Percentiles rank a stretch among this genome's conserved stretches.
Evolutionary conservation across 2,113 vertebrate genomes (phyloP).

Genomic region (Brachyhypopomus gauderio): DNA sequence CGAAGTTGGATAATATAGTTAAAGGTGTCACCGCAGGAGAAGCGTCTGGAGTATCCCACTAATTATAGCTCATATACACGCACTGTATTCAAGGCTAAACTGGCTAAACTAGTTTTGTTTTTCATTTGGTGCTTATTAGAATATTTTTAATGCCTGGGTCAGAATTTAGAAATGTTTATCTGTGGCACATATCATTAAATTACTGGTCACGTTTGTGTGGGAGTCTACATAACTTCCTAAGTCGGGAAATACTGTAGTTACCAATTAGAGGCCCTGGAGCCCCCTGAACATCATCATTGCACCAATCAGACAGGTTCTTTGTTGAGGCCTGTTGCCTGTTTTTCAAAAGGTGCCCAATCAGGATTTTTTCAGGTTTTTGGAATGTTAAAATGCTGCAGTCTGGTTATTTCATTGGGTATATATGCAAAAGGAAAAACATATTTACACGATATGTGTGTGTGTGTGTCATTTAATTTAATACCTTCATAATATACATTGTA

Average conservation of each 20-base stretch:
- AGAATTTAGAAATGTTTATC: constrained; percentile 13
- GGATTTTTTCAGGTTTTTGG: background rate
- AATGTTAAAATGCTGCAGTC: background rate
- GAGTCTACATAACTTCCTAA: constrained; percentile 16
- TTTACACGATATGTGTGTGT: no score
- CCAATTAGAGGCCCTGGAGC: constrained; percentile 13
- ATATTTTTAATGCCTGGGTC: constrained; percentile 26
- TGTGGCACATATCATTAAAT: constrained; percentile 8
- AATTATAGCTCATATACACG: constrained; percentile 14
- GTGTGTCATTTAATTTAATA: no score
- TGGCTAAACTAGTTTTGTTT: background rate
- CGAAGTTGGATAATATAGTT: constrained; percentile 1
- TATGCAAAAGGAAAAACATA: no score
- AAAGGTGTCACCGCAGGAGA: background rate
- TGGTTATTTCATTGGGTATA: background rate
- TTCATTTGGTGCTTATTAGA: constrained; percentile 26
- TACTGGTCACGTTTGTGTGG: background rate
- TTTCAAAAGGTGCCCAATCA: background rate
- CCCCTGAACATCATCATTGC: constrained; percentile 9
- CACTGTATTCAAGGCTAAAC: constrained; percentile 13
- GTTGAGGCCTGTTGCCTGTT: constrained; percentile 13
- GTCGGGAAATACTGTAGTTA: background rate
- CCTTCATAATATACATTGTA: no score
- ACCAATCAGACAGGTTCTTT: background rate
- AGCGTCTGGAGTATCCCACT: constrained; percentile 22